Base-by-base conservation (phyloP, 1,140 invertebrate genomes). In the Pantala flavescens region DNA sequence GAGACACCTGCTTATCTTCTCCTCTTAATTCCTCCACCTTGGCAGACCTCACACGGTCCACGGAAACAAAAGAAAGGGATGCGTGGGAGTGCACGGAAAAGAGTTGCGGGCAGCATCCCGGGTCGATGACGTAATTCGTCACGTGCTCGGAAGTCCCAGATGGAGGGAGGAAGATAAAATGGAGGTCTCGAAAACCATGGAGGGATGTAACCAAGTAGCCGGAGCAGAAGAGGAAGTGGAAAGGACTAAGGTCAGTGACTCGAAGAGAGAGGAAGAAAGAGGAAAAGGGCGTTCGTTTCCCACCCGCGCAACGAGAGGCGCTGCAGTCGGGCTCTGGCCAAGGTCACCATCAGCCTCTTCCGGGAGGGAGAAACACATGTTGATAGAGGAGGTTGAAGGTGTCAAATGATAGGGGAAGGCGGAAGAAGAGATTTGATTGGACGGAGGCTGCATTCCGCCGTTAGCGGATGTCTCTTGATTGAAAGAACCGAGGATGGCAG, bases 321-420 rank as follows among this genome's bases (percentile, higher is more conserved):
- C 49, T 63, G 49, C 49, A 63, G 49, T 21, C 5, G 3, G 49
- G 14, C 28, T 36, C 49, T 63, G 49, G 49, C 49, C 49, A 63
- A 63, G 49, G 49, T 63, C 49, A 63, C 49, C 14, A 16, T 63
- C 49, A 3, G 9, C 28, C 12, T 63, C 49, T 63, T 63, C 49
- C 49, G 49, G 49, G 49, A 63, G 49, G 16, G 43, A 36, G 28
- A 36, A 63, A 63, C 49, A 63, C 49, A 63, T 63, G 49, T 63
- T 63, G 49, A 63, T 63, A 21, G 49, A 63, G 12, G 28, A 36
- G 28, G 28, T 36, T 36, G 28, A 63, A 63, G n/a, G 49, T 21
- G 49, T 63, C 49, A 63, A 63, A 63, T 63, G n/a, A 63, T 16
- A 63, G 49, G 49, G 49, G 49, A 63, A 63, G 49, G 49, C 49